Percentiles rank a stretch among this genome's conserved stretches.
Conservation (phyloP, 1,140 invertebrate genomes). For the Drosophila hydei region DNA sequence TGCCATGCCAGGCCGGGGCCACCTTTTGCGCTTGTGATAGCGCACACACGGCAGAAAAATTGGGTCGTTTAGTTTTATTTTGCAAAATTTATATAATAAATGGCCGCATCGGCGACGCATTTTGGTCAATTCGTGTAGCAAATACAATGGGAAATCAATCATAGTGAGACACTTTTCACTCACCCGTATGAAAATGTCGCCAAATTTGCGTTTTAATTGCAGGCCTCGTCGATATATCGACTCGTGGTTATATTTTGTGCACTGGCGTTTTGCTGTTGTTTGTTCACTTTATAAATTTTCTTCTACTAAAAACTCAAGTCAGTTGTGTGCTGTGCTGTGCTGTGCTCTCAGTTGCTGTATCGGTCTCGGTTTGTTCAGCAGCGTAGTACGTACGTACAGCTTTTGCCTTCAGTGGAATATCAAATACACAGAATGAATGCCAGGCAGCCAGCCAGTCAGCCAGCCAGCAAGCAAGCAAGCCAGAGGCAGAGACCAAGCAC, state of each 20-base stretch:
- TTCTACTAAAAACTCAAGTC: slow-evolving; percentile 77
- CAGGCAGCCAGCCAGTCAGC: slow-evolving; percentile 53
- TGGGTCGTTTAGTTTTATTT: slow-evolving; percentile 72
- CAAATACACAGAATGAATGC: slow-evolving; percentile 78
- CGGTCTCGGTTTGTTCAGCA: slow-evolving; percentile 45
- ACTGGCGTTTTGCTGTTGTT: slow-evolving; percentile 42
- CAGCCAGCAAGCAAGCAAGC: slow-evolving; percentile 34
- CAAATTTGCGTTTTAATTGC: slow-evolving; percentile 77
- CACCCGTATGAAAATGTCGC: slow-evolving; percentile 74
- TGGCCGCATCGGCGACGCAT: slow-evolving; percentile 52
- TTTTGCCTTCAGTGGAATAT: slow-evolving; percentile 80
- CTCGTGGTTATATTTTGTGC: slow-evolving; percentile 47
- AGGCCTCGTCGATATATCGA: slow-evolving; percentile 19
- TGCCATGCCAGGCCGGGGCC: slow-evolving; percentile 2
- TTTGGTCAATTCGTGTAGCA: slow-evolving; percentile 54
- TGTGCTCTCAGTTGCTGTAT: slow-evolving; percentile 26
- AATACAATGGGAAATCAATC: slow-evolving; percentile 67
- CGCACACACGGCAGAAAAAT: slow-evolving; percentile 43
- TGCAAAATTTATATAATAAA: slow-evolving; percentile 81
- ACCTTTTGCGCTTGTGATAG: slow-evolving; percentile 25
- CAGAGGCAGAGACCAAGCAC: slow-evolving; percentile 46
- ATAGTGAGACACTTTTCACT: slow-evolving; percentile 79
- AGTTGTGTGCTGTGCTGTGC: slow-evolving; percentile 20
- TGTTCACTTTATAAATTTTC: slow-evolving; percentile 81
- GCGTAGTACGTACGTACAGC: slow-evolving; percentile 64